Evolutionary conservation across 2,797 vertebrate species (phyloP), one percentile per base, ranked within the genome.

Genomic region (Cynopterus sphinx): DNA sequence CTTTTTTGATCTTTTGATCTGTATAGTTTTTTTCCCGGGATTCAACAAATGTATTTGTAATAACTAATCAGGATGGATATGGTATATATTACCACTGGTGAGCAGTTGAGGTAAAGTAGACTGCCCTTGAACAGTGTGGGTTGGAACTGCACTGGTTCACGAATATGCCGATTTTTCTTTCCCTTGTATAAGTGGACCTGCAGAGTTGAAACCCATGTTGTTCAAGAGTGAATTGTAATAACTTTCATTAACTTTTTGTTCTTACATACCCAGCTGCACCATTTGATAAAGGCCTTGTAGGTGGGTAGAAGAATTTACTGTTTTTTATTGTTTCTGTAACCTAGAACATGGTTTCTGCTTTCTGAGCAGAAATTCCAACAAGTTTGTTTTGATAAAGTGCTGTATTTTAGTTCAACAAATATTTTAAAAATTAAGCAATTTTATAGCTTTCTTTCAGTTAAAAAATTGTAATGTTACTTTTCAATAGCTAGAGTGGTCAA

Each of bases 331-430:
- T 97, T 57, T 94, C 63, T 31, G 7, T 68, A 21, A 73, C 93
- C 79, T 94, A 82, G 91, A 96, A 87, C 19, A 79, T n/a, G 87
- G 33, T 87, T 89, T 92, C 57, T 94, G 19, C 4, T 92, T 96
- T 96, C 36, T 87, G 55, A 91, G 74, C n/a, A 95, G 87, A 96
- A 92, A 93, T 94, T 90, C 28, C 43, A 95, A 24, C 57, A 85
- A 28, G 73, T 83, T 90, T 92, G 46, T 90, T 96, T 92, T 90
- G 91, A 92, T 68, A 81, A 93, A 86, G 55, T 81, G 4, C 74
- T 84, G 4, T 91, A 53, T 43, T 96, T 91, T 31, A 86, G 28
- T 13, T 78, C 28, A 49, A 91, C 41, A 83, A 19, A 41, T 90
- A 83, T 74, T 95, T 93, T 39, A 53, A 68, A 95, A 89, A 89